These are phyloP conservation scores for Spinus olivaceus DNA, from an alignment of 2,797 vertebrate genomes.

Conservation along the genomic window DNA sequence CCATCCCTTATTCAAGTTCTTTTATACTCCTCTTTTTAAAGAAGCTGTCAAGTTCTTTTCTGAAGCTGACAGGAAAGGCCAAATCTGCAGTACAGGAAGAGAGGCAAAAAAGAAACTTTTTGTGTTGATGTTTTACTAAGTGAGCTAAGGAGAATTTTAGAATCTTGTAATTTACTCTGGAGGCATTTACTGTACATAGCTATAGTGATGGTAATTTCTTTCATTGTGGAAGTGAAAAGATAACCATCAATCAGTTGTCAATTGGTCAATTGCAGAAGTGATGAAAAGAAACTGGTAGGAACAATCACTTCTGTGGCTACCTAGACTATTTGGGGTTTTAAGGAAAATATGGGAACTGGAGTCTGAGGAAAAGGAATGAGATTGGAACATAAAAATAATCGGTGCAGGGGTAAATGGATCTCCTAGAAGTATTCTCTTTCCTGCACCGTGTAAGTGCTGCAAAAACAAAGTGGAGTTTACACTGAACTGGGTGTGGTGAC, in stretches of 20 bases:
- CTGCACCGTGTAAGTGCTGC: accelerated
- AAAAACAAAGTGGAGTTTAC: neutral
- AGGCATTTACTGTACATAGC: conserved; percentile 98
- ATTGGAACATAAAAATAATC: conserved; percentile 49
- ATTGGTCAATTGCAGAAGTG: conserved; percentile 96
- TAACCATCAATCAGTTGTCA: conserved; percentile 99
- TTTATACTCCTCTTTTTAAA: conserved; percentile 94
- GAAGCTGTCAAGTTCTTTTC: conserved; percentile 96
- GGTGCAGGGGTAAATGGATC: neutral
- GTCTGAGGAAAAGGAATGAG: conserved; percentile 73
- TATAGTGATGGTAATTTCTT: conserved; percentile 98
- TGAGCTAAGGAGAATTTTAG: conserved; percentile 90
- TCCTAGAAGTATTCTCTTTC: neutral
- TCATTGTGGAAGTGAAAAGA: conserved; percentile 97
- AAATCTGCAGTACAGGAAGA: conserved; percentile 86
- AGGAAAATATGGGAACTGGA: conserved; percentile 89
- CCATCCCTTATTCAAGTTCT: conserved; percentile 89
- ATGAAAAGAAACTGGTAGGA: conserved; percentile 89
- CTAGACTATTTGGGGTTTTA: conserved; percentile 83
- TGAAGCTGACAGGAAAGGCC: conserved; percentile 88
- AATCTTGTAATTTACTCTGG: conserved; percentile 99
- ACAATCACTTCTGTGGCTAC: conserved; percentile 90
- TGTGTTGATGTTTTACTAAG: conserved; percentile 88
- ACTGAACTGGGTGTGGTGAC: accelerated
- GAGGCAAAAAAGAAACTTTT: conserved; percentile 84